phyloP scores from a whole-genome alignment of 1,140 invertebrate genomes.

The Heterodera schachtii region DNA sequence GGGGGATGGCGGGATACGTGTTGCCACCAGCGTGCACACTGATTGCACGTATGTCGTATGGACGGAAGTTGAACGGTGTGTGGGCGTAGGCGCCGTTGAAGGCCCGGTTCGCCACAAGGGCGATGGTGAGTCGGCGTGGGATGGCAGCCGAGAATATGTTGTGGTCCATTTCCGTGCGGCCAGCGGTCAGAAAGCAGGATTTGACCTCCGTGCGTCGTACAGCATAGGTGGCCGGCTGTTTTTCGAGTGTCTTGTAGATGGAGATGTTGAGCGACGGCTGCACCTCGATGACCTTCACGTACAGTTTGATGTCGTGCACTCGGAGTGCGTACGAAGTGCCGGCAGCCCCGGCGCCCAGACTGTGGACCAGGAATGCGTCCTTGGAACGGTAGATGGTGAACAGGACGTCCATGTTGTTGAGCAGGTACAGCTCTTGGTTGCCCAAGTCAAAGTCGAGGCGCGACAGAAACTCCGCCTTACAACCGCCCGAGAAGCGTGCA shows the following conservation, averaged over 20 bases:
- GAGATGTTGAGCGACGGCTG: slow-evolving; percentile 34
- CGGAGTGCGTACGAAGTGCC: neutral
- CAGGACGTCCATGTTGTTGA: slow-evolving; percentile 37
- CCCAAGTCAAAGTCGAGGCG: slow-evolving; percentile 43
- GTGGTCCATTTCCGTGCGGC: slow-evolving; percentile 32
- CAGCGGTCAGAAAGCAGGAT: slow-evolving; percentile 20
- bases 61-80: slow-evolving; percentile 36
- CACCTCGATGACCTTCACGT: slow-evolving; percentile 29
- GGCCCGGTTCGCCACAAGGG: slow-evolving; percentile 5
- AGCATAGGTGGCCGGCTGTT: slow-evolving; percentile 2
- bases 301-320: slow-evolving; percentile 30
- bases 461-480: slow-evolving; percentile 26
- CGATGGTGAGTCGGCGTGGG: slow-evolving; percentile 30
- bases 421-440: slow-evolving; percentile 35
- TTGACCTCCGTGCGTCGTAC: slow-evolving; percentile 30
- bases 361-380: slow-evolving; percentile 26
- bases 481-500: slow-evolving; percentile 11
- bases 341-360: neutral
- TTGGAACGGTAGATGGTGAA: neutral
- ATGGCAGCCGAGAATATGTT: slow-evolving; percentile 9
- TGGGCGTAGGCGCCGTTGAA: slow-evolving; percentile 19
- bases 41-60: slow-evolving; percentile 29
- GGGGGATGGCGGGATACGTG: slow-evolving; percentile 28
- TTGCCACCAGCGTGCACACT: slow-evolving; percentile 13
- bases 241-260: slow-evolving; percentile 23